phyloP scores from a whole-genome alignment of 2,113 vertebrate species.

The Halichoerus grypus region DNA sequence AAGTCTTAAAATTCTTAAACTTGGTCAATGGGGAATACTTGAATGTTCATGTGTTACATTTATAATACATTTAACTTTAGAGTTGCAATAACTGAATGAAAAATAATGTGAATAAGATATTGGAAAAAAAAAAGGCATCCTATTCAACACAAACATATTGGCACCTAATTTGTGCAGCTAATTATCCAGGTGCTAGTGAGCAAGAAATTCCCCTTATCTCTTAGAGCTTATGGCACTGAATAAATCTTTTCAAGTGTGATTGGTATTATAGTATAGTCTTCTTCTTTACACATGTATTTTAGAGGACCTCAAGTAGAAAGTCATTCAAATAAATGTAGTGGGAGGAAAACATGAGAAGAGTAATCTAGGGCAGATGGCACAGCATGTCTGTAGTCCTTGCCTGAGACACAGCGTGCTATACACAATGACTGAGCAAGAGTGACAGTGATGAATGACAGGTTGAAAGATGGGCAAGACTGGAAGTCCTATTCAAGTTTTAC shows the following conservation, averaged over 20 bases:
- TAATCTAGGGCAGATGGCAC: neutral
- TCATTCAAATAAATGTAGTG: neutral
- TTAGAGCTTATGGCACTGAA: neutral
- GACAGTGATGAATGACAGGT: neutral
- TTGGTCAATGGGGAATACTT: neutral
- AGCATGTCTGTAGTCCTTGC: neutral
- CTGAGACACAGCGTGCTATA: neutral
- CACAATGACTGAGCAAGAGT: neutral
- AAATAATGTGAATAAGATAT: neutral
- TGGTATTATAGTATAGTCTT: neutral
- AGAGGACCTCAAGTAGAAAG: neutral
- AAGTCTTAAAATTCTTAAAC: constrained; percentile 5
- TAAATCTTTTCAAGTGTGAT: neutral
- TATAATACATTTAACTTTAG: neutral
- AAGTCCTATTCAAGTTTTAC: neutral
- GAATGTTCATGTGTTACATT: neutral
- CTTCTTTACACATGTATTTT: neutral
- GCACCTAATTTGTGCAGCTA: neutral
- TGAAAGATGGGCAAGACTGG: neutral
- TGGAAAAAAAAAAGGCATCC: neutral
- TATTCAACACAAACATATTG: neutral
- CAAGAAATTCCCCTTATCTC: neutral
- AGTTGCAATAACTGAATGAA: neutral
- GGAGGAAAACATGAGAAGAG: neutral
- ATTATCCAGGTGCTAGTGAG: neutral